These are phyloP conservation scores for Thermophis baileyi DNA, from an alignment of 2,113 vertebrate species.

Conservation along the genomic window DNA sequence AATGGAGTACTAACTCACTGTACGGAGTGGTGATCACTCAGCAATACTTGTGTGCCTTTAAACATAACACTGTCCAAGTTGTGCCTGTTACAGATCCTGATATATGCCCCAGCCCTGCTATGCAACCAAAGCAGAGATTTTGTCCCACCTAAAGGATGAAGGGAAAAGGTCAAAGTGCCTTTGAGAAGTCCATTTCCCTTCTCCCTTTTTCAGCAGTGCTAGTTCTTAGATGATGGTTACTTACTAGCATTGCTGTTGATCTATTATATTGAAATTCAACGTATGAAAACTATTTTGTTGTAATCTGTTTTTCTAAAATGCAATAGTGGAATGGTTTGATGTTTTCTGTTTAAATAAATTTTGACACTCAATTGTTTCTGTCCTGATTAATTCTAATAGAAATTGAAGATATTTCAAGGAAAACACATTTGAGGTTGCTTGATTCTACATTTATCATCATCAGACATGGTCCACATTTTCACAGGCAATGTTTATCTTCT, in stretches of 20 bases:
- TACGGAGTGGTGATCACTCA: conserved; percentile 33
- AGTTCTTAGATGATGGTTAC: conserved; percentile 56
- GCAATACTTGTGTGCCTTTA: conserved; percentile 68
- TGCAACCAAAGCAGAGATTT: conserved; percentile 63
- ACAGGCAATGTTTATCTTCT: not conserved
- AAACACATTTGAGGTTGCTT: not conserved
- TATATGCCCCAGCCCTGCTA: conserved; percentile 64
- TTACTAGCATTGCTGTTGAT: conserved; percentile 64
- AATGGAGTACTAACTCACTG: conserved; percentile 52
- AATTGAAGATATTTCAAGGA: conserved; percentile 6
- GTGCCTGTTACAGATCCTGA: conserved; percentile 67
- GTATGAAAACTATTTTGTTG: conserved; percentile 66
- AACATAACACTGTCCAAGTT: conserved; percentile 62
- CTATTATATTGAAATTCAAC: conserved; percentile 61
- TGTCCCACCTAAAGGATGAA: conserved; percentile 37
- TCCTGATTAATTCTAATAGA: not conserved
- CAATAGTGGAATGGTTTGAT: conserved; percentile 75
- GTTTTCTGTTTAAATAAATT: conserved; percentile 77
- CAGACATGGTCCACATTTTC: not conserved
- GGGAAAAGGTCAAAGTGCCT: conserved; percentile 58
- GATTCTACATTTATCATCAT: not conserved
- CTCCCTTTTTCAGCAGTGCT: conserved; percentile 55
- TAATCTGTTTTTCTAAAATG: conserved; percentile 68
- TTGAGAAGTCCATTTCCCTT: conserved; percentile 52
- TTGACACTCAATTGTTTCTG: conserved; percentile 54